These are phyloP conservation scores for Dysmachus trigonus DNA, from an alignment of 2,888 invertebrate species.

Conservation along the genomic window DNA sequence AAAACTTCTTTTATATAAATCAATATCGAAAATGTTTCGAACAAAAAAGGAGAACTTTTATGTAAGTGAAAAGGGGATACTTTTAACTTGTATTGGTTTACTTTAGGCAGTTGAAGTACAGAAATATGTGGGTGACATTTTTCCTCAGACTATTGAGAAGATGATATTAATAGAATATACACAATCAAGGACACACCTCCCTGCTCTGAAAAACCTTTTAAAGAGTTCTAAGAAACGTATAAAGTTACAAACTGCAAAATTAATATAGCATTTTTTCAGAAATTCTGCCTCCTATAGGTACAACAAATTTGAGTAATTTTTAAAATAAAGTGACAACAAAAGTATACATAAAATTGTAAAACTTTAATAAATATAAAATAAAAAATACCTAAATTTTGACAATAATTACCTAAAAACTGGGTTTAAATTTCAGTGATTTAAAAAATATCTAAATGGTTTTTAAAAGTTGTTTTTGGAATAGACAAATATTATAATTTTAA, in stretches of 20 bases:
- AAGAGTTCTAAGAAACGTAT: background rate
- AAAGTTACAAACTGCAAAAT: background rate
- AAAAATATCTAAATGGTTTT: too few species aligned
- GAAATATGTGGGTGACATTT: background rate
- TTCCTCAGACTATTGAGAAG: background rate
- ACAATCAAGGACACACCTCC: background rate
- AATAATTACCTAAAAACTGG: too few species aligned
- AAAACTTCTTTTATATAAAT: background rate
- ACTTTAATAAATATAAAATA: too few species aligned
- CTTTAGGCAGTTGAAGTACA: background rate
- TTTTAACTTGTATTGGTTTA: background rate
- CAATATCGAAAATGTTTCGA: background rate
- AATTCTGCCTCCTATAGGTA: background rate
- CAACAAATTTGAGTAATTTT: background rate
- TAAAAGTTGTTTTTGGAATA: too few species aligned
- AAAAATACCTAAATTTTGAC: too few species aligned
- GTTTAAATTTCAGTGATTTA: too few species aligned
- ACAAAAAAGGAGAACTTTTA: background rate
- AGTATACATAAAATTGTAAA: background rate
- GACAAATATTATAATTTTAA: too few species aligned
- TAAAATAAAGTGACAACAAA: background rate
- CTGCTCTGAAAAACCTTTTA: background rate
- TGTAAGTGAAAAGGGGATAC: background rate
- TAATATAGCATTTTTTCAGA: background rate
- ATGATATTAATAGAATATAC: background rate